A percentile compares a stretch with the other conserved stretches of the same genome.
Evolutionary conservation across 2,113 vertebrate species (phyloP).

Genomic region (Nasalis larvatus): DNA sequence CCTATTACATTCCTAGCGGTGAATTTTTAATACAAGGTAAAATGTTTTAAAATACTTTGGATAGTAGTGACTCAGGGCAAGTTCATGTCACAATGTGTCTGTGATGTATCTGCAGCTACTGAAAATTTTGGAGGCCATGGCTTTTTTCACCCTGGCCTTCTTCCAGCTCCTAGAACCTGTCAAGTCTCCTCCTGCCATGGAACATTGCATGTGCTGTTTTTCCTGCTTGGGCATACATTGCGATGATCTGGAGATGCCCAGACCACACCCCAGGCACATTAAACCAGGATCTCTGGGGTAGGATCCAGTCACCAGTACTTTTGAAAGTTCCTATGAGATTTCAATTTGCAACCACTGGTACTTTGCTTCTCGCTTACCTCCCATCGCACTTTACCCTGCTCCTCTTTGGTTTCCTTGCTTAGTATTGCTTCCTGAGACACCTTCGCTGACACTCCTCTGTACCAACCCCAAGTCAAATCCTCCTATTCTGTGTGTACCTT

Average conservation of each 20-base stretch:
- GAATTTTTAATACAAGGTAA: background rate
- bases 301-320: background rate
- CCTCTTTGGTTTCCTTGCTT: background rate
- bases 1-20: background rate
- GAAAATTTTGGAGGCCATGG: background rate
- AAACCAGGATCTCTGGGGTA: background rate
- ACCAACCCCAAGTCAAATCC: background rate
- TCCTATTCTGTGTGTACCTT: background rate
- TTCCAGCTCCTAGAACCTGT: background rate
- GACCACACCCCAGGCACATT: background rate
- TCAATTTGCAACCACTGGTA: background rate
- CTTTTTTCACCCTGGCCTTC: background rate
- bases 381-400: background rate
- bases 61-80: background rate
- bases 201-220: background rate
- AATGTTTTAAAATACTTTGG: background rate
- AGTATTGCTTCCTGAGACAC: background rate
- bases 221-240: background rate
- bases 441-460: background rate
- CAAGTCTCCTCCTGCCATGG: background rate
- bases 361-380: background rate
- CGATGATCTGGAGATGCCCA: background rate
- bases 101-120: background rate
- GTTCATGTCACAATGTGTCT: background rate
- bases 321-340: background rate